phyloP scores from a whole-genome alignment of 2,888 invertebrate species.

The Ceriagrion tenellum region DNA sequence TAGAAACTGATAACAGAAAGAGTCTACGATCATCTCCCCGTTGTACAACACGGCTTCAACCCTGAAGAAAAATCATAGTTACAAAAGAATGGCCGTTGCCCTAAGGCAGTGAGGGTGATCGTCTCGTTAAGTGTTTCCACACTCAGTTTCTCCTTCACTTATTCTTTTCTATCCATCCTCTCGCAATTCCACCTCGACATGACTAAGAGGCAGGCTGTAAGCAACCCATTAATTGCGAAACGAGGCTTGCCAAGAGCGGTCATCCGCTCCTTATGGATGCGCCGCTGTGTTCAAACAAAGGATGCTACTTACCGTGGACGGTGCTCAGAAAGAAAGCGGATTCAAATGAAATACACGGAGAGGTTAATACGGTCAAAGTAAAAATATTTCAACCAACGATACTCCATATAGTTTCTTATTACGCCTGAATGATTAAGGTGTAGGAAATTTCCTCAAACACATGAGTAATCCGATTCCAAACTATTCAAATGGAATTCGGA shows the following conservation, averaged over 20 bases:
- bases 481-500: no score
- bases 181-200: neutral
- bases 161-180: neutral
- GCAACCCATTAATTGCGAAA: neutral
- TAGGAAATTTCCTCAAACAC: no score
- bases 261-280: neutral
- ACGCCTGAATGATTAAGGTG: no score
- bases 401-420: no score
- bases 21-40: neutral
- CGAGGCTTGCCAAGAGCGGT: neutral
- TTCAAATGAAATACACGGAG: no score
- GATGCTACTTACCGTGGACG: no score
- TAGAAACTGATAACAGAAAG: neutral
- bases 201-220: neutral
- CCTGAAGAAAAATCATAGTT: neutral
- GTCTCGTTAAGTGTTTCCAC: neutral
- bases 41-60: neutral
- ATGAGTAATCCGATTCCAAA: no score
- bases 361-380: no score
- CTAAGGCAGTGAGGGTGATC: neutral
- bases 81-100: neutral
- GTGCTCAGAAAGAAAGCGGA: no score
- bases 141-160: neutral
- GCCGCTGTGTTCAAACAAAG: no score
- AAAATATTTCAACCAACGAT: no score